A percentile compares a stretch with the other conserved stretches of the same genome.
Conservation (phyloP, 2,797 vertebrate species). For the Crax fasciolata region DNA sequence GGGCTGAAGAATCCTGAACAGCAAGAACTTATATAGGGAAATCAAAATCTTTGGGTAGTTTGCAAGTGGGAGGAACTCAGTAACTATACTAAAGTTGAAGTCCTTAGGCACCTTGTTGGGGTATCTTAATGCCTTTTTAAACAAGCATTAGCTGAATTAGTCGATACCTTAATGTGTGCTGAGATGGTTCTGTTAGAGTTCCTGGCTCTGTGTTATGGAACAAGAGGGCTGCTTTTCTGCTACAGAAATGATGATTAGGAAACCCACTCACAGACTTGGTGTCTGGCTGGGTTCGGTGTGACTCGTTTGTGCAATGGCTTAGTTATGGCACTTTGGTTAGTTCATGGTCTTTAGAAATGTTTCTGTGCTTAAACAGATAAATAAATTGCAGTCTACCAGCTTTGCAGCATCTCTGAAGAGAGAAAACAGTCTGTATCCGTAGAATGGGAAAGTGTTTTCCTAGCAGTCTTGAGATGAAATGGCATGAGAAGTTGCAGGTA, state of each 20-base stretch:
- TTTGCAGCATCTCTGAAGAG: neutral
- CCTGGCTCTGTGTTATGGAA: neutral
- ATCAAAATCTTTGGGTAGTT: neutral
- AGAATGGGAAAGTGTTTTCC: neutral
- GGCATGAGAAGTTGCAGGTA: neutral
- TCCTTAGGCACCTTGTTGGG: rapidly evolving
- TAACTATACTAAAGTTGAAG: neutral
- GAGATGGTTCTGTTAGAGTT: neutral
- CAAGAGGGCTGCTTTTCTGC: neutral
- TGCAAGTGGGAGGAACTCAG: neutral
- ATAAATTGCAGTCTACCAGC: neutral
- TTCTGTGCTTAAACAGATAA: neutral
- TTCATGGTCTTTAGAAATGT: neutral
- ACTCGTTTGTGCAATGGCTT: rapidly evolving
- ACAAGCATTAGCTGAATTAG: neutral
- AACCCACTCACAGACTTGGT: neutral
- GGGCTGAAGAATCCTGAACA: neutral
- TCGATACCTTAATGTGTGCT: neutral
- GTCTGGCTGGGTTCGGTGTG: neutral
- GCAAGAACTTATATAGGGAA: neutral
- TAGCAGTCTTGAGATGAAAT: neutral
- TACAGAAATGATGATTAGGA: rapidly evolving
- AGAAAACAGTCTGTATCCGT: rapidly evolving
- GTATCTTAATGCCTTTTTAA: neutral
- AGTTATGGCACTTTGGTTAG: neutral